phyloP scores from a whole-genome alignment of 2,888 invertebrate species.

The Himalopsyche tibetana region DNA sequence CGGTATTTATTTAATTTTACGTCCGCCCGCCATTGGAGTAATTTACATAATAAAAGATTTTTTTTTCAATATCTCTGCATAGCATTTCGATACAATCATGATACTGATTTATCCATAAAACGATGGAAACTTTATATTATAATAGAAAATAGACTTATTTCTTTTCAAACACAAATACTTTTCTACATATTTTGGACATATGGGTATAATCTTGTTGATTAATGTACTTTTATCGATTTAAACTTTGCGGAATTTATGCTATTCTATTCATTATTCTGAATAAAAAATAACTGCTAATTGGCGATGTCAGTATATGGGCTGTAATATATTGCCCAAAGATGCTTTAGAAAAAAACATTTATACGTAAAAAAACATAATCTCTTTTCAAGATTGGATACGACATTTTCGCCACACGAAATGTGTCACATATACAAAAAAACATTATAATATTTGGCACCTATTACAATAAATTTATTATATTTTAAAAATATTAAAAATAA shows the following conservation, averaged over 20 bases:
- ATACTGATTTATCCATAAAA: conserved; percentile 38
- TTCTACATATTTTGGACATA: conserved; percentile 6
- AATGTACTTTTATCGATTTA: conserved; percentile 24
- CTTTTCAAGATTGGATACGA: not conserved
- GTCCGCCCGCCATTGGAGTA: not conserved
- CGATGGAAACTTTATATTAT: conserved; percentile 34
- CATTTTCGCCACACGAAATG: too few species aligned
- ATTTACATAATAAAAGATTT: conserved; percentile 38
- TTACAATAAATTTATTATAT: too few species aligned
- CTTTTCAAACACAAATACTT: conserved; percentile 3
- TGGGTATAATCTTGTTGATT: conserved; percentile 23
- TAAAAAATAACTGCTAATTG: conserved; percentile 40
- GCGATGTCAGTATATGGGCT: conserved; percentile 10
- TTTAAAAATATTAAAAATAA: too few species aligned
- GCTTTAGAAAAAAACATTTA: not conserved
- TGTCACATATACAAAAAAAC: too few species aligned
- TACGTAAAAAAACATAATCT: not conserved
- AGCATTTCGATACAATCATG: conserved; percentile 7
- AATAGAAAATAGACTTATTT: conserved; percentile 36
- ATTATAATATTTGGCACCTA: too few species aligned
- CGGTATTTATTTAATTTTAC: too few species aligned
- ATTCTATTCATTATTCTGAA: conserved; percentile 37
- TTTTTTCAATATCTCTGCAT: conserved; percentile 23
- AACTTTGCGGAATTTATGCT: conserved; percentile 27
- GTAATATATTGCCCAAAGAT: not conserved